phyloP scores from a whole-genome alignment of 1,140 invertebrate species.

The Tetramorium alpestre region DNA sequence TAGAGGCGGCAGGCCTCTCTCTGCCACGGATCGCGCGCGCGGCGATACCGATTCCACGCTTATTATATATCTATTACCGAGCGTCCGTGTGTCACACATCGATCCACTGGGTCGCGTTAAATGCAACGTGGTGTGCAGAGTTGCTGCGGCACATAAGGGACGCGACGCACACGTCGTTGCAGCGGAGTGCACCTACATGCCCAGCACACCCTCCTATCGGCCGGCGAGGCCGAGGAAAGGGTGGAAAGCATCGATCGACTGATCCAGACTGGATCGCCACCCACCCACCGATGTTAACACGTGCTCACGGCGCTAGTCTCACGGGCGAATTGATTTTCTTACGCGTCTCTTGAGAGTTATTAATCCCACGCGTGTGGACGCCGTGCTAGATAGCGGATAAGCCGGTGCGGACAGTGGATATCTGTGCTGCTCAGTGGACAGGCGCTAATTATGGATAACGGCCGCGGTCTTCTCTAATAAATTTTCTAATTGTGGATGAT shows the following conservation, averaged over 20 bases:
- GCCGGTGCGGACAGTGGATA: slow-evolving; percentile 53
- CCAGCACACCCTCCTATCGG: slow-evolving; percentile 26
- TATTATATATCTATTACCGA: slow-evolving; percentile 54
- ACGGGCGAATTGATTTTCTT: slow-evolving; percentile 63
- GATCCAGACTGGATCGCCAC: slow-evolving; percentile 58
- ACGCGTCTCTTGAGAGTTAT: slow-evolving; percentile 63
- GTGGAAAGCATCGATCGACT: slow-evolving; percentile 67
- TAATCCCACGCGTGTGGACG: slow-evolving; percentile 62
- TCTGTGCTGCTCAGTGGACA: slow-evolving; percentile 42
- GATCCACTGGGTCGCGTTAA: slow-evolving; percentile 80
- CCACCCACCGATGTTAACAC: slow-evolving; percentile 51
- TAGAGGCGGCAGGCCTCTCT: neutral
- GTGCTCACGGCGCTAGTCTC: slow-evolving; percentile 58
- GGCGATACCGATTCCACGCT: slow-evolving; percentile 52
- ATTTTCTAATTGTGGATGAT: slow-evolving; percentile 53
- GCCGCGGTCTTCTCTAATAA: slow-evolving; percentile 42
- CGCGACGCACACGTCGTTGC: slow-evolving; percentile 37
- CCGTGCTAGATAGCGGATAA: slow-evolving; percentile 43
- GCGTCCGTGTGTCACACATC: slow-evolving; percentile 58
- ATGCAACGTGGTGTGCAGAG: slow-evolving; percentile 79
- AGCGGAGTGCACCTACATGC: slow-evolving; percentile 47
- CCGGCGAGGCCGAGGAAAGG: slow-evolving; percentile 50
- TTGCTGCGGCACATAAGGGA: slow-evolving; percentile 54
- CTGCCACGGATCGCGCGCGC: slow-evolving; percentile 29
- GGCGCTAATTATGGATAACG: slow-evolving; percentile 55